Evolutionary conservation across 1,140 invertebrate species (phyloP), one percentile per base, ranked within the genome.

Genomic region (Drosophila fuyamai): DNA sequence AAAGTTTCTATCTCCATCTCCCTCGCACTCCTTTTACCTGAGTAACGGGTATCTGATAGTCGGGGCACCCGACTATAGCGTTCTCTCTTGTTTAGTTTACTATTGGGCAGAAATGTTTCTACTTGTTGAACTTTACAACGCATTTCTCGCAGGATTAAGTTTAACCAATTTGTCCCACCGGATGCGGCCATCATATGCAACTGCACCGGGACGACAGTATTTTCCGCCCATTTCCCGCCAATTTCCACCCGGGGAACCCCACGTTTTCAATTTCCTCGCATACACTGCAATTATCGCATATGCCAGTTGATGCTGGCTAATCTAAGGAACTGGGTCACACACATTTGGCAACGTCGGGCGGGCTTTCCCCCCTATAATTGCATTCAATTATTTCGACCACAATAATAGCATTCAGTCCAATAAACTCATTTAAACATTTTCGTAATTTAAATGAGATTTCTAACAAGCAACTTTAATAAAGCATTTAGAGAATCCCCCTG

Each of bases 201-300:
- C 67, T 48, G 67, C n/a, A 27, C 18, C 38, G 60, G 23, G 32
- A 27, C 27, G 63, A 35, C 67, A 47, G 60, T 76, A 78, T 78
- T 78, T 82, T 81, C 67, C 73, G 58, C 54, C 76, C n/a, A 4
- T 55, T 41, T 61, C 16, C 44, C 27, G 23, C 14, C 12, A 10
- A 7, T 18, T 32, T 41, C 43, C 60, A 70, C 47, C 71, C 14
- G 50, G 5, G 9, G 9, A 51, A 54, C 16, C 35, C 44, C 32
- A 36, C 48, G 36, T 81, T 72, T 81, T 76, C 82, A 81, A 85
- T 86, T 88, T 86, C 79, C 79, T 65, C 75, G 79, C 50, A 57
- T 85, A 67, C 62, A 82, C 82, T 88, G 85, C 75, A 82, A 88
- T 85, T 88, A 85, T 76, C 50, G 62, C 43, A 50, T 75, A 78